Evolutionary conservation across 2,797 vertebrate genomes (phyloP).

Genomic region (Silurus aristotelis): DNA sequence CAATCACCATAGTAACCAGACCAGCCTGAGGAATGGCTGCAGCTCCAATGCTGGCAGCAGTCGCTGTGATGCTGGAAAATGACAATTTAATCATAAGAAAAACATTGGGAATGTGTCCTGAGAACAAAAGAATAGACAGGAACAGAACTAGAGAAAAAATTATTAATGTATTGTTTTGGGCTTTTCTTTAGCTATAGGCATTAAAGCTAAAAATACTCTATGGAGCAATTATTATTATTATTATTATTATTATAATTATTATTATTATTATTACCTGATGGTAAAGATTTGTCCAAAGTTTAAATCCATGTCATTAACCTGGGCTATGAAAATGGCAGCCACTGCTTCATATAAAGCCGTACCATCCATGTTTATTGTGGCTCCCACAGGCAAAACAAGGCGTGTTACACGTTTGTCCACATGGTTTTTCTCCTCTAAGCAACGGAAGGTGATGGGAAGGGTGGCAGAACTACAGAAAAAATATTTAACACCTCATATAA

Average conservation of each 20-base stretch:
- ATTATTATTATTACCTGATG: conserved; percentile 80
- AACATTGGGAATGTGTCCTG: not conserved
- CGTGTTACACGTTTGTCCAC: conserved; percentile 94
- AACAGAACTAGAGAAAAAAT: not conserved
- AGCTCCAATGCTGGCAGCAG: conserved; percentile 95
- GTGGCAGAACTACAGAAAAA: conserved; percentile 85
- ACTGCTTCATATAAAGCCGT: conserved; percentile 93
- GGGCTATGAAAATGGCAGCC: conserved; percentile 96
- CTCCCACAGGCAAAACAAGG: conserved; percentile 92
- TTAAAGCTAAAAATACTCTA: not conserved
- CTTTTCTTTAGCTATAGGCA: not conserved
- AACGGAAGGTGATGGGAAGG: conserved; percentile 94
- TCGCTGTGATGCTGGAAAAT: conserved; percentile 89
- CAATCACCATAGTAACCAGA: conserved; percentile 97
- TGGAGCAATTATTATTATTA: not conserved
- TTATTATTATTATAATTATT: not conserved
- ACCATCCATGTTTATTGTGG: conserved; percentile 98
- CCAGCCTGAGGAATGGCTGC: conserved; percentile 97
- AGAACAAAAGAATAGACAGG: not conserved
- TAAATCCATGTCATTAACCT: conserved; percentile 94
- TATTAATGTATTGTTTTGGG: not conserved
- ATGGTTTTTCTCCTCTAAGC: conserved; percentile 90
- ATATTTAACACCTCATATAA: not conserved
- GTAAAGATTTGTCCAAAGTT: conserved; percentile 97
- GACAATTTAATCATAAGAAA: conserved; percentile 22